Base-by-base conservation (phyloP, 2,888 invertebrate genomes). In the Hirudinaria manillensis region DNA sequence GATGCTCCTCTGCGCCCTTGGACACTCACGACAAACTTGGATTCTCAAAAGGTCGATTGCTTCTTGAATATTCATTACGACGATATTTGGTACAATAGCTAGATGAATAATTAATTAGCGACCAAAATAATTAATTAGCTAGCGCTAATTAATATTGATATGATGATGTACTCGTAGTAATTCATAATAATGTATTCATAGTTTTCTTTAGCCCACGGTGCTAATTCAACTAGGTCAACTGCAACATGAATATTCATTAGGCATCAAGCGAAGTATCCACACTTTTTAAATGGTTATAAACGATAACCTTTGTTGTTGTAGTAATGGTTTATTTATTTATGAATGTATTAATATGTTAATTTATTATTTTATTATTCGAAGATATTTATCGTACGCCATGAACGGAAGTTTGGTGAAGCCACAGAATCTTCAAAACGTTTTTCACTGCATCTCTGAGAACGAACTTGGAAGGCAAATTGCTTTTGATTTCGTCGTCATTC, bases 341-440 rank as follows among this genome's bases (percentile, higher is more conserved):
- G n/a, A 34, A 68, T 29, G 24, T 13, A 34, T 10, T 68, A 32
- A 34, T 34, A 68, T 34, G 13, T 68, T 32, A 68, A 1, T 1
- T 36, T 68, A 10, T 68, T 34, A 6, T 68, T 67, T 7, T 24
- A 1, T 29, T 34, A 27, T 61, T 61, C 4, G 7, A 78, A 84
- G 84, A 77, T 84, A 83, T 76, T 82, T 82, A 21, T 80, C 82
- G 70, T 83, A 82, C 82, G 79, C 83, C 32, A 81, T 84, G 75
- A 82, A 84, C 74, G 78, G 79, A 19, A 78, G 79, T 34, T 83
- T 83, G 77, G 83, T 85, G 21, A 81, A 83, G 29, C 80, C 80
- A 77, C 84, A 84, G 75, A 83, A 85, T 75, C 82, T 84, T 0
- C 78, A 82, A 6, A 80, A 82, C 16, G 82, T 84, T 27, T 82